Percentiles rank a stretch among this genome's conserved stretches.
Evolutionary conservation across 2,797 vertebrate genomes (phyloP).

Genomic region (Potorous gilbertii): DNA sequence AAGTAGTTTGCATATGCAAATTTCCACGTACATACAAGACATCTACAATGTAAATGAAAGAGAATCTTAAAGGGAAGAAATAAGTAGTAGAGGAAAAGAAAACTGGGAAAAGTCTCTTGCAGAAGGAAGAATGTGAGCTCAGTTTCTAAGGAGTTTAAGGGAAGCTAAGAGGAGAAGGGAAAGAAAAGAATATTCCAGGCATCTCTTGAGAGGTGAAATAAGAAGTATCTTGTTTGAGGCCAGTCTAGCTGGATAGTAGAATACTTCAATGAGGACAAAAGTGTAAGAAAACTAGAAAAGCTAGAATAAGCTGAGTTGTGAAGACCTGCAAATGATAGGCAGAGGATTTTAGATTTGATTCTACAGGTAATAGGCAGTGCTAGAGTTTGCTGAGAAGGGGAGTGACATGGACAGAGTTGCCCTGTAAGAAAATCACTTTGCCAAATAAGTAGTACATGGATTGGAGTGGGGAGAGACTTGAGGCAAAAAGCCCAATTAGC

Average conservation of each 20-base stretch:
- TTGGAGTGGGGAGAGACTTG: not conserved
- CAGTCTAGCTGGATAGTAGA: not conserved
- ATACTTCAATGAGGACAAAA: not conserved
- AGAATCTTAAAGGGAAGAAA: not conserved
- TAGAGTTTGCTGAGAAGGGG: not conserved
- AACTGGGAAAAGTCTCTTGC: not conserved
- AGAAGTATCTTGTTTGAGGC: not conserved
- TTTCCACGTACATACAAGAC: not conserved
- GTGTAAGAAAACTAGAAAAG: not conserved
- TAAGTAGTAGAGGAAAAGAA: not conserved
- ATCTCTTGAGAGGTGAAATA: not conserved
- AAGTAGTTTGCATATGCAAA: too few relatives aligned
- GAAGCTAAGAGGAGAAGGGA: not conserved
- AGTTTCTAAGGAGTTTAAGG: not conserved
- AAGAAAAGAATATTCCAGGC: not conserved
- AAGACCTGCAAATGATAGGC: not conserved
- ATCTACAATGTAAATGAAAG: not conserved
- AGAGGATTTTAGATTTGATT: not conserved
- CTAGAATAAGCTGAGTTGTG: not conserved
- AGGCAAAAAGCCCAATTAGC: not conserved
- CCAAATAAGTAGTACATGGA: not conserved
- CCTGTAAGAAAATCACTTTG: not conserved
- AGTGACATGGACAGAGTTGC: not conserved
- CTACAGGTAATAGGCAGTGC: not conserved
- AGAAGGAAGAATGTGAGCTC: not conserved